Base-by-base conservation (phyloP, 2,113 vertebrate species). In the Istiophorus platypterus region DNA sequence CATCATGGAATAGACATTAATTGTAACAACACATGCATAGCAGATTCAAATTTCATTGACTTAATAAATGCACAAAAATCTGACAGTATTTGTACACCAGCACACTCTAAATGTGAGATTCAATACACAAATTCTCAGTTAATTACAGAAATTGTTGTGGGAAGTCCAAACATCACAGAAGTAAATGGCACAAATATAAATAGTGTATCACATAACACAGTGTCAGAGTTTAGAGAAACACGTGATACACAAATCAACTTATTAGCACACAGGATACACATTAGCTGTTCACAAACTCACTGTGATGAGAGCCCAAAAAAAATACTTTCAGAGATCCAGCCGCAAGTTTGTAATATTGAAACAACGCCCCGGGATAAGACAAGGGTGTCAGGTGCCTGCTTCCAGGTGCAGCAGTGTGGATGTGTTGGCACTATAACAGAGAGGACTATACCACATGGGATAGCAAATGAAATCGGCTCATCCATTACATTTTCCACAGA, bases 401-500 rank as follows among this genome's bases (percentile, higher is more conserved):
- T 45, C 5, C 47, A 34, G 37, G n/a, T n/a, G 24, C 58, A 79
- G 12, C 74, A 54, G 12, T 51, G 34, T 49, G 80, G 57, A 10
- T 62, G 56, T 81, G 65, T 34, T 58, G 29, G 73, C 34, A 39
- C 22, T 31, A 12, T 49, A 66, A 41, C 62, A 57, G 83, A 85
- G 54, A 29, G 22, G 57, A 26, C 47, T 7, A 58, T 71, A 41
- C 59, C 81, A 41, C 51, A 61, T 11, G 77, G 72, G 72, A 67
- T 78, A 8, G 78, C 86, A 17, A 86, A 88, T 64, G 57, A 84
- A 78, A 79, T 83, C 20, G 62, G 70, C 52, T 64, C 82, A 24
- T 82, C 78, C 13, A 85, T 89, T n/a, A 80, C 80, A 26, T 90
- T 81, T 42, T 80, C 85, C 18, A 68, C 63, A 62, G 80, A 91